These are phyloP conservation scores for Chrysaora quinquecirrha DNA, from an alignment of 30 jellyfish, hydroid and myxozoan genomes.

Conservation along the genomic window DNA sequence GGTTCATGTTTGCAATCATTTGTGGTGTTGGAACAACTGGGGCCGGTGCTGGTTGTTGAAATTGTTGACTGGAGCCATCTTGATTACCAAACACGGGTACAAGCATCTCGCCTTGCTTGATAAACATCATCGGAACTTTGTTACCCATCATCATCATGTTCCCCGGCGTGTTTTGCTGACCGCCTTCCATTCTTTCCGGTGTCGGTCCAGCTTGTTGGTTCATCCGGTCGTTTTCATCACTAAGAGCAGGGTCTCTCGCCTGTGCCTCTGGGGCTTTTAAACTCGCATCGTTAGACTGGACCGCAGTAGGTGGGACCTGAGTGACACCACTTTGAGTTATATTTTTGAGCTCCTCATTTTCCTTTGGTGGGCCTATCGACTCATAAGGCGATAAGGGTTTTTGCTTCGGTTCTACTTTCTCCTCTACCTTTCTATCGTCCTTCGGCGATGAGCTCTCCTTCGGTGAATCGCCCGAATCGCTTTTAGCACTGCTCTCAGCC, in stretches of 20 bases:
- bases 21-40: conserved; percentile 67
- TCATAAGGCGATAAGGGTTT: conserved; percentile 75
- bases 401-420: neutral
- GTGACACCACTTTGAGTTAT: conserved; percentile 51
- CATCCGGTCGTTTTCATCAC: conserved; percentile 11
- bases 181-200: conserved; percentile 32
- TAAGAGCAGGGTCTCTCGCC: neutral
- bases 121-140: conserved; percentile 95
- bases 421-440: conserved; percentile 20
- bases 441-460: conserved; percentile 9
- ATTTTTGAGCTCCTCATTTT: conserved; percentile 84
- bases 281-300: conserved; percentile 30
- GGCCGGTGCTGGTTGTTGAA: conserved; percentile 30
- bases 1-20: neutral
- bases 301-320: neutral
- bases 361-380: conserved; percentile 97
- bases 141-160: conserved; percentile 60
- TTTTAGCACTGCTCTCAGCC: neutral
- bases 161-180: conserved; percentile 42
- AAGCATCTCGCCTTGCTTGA: conserved; percentile 86
- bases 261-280: conserved; percentile 41
- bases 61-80: neutral
- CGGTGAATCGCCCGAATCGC: neutral
- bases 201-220: conserved; percentile 6
- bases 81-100: conserved; percentile 88